Conservation (phyloP, 1,140 invertebrate species). For the Periplaneta americana region DNA sequence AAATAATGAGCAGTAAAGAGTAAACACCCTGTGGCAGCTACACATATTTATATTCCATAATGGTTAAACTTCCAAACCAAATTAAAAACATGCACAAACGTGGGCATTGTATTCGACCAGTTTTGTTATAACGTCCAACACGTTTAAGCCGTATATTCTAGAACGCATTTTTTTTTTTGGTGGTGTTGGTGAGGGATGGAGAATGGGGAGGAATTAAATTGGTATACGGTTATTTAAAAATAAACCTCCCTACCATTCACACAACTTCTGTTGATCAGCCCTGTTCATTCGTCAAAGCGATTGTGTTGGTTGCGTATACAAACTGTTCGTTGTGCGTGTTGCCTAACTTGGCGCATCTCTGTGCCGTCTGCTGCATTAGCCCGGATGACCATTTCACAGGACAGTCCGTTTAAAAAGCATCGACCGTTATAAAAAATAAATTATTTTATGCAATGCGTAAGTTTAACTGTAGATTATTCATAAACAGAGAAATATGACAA, state of each 20-base stretch:
- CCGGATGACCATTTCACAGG: background rate
- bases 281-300: background rate
- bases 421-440: too few relatives aligned
- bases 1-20: too few relatives aligned
- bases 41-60: background rate
- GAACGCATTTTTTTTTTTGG: background rate
- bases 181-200: too few relatives aligned
- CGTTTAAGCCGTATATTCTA: background rate
- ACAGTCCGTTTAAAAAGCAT: too few relatives aligned
- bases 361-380: background rate
- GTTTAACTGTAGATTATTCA: too few relatives aligned
- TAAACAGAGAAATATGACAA: too few relatives aligned
- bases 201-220: background rate
- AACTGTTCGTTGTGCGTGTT: background rate
- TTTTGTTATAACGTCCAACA: background rate
- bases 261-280: background rate
- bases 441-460: too few relatives aligned
- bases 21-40: background rate
- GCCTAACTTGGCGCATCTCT: background rate
- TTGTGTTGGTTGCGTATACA: background rate
- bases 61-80: background rate
- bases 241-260: background rate
- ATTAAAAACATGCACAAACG: background rate
- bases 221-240: background rate
- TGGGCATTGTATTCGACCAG: background rate